Conservation (phyloP, 2,888 invertebrate genomes). For the Parascotia fuliginaria region DNA sequence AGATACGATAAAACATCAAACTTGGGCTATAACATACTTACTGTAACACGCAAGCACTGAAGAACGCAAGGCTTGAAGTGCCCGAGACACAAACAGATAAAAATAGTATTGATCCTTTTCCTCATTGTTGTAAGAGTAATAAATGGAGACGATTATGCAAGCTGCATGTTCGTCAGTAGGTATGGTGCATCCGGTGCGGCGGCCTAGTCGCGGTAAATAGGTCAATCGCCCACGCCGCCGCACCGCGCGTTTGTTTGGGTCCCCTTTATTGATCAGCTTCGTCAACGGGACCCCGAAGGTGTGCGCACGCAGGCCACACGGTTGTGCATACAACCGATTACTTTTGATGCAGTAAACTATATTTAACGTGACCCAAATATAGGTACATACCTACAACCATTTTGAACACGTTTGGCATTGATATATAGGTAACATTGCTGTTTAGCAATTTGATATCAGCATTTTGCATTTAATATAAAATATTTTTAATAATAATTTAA, state of each 20-base stretch:
- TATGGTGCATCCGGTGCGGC: slow-evolving; percentile 50
- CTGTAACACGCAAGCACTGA: no score
- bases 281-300: slow-evolving; percentile 36
- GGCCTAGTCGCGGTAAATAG: slow-evolving; percentile 63
- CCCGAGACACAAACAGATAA: no score
- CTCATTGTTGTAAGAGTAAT: slow-evolving; percentile 1
- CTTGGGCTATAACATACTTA: no score
- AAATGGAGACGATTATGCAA: slow-evolving; percentile 24
- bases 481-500: no score
- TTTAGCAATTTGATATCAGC: no score
- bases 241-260: slow-evolving; percentile 80
- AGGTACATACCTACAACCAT: no score
- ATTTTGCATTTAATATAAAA: no score
- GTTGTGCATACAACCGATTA: slow-evolving; percentile 40
- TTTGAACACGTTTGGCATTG: no score
- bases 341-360: slow-evolving; percentile 43
- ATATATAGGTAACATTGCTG: no score
- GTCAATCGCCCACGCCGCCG: slow-evolving; percentile 75
- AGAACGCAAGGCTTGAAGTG: no score
- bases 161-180: slow-evolving; percentile 39
- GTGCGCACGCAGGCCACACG: slow-evolving; percentile 70
- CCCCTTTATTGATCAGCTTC: slow-evolving; percentile 73
- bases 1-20: no score
- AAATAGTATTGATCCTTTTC: background rate
- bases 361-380: no score